These are phyloP conservation scores for Charanyca ferruginea DNA, from an alignment of 2,888 invertebrate genomes.

Conservation along the genomic window DNA sequence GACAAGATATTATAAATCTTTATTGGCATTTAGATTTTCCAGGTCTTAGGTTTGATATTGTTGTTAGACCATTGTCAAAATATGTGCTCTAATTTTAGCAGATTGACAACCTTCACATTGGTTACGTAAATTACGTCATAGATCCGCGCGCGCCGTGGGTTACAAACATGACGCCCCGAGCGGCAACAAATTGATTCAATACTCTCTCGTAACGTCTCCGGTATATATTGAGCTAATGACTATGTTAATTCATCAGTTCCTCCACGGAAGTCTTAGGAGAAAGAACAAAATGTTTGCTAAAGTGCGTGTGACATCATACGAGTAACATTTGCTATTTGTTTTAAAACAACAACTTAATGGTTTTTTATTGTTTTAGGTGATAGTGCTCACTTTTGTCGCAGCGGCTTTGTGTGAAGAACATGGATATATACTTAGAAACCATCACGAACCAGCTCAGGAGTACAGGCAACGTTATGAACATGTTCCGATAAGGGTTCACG, in stretches of 20 bases:
- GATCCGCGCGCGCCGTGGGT: constrained; percentile 78
- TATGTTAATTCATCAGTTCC: constrained; percentile 89
- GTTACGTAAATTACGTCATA: constrained; percentile 90
- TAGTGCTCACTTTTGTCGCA: constrained; percentile 74
- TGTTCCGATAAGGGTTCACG: constrained; percentile 65
- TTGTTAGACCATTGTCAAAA: constrained; percentile 68
- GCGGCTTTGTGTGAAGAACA: constrained; percentile 76
- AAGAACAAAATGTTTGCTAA: constrained; percentile 87
- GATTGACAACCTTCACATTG: constrained; percentile 88
- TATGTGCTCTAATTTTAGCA: constrained; percentile 73
- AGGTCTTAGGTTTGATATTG: constrained; percentile 47
- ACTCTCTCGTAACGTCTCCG: constrained; percentile 90
- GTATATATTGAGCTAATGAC: constrained; percentile 90
- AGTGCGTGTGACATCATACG: constrained; percentile 74
- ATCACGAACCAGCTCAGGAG: constrained; percentile 75
- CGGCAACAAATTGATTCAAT: constrained; percentile 87
- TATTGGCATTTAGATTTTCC: not conserved
- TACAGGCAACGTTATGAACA: constrained; percentile 75
- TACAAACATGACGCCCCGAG: constrained; percentile 85
- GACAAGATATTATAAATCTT: not conserved
- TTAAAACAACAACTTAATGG: constrained; percentile 14
- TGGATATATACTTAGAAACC: constrained; percentile 74
- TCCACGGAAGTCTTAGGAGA: constrained; percentile 87
- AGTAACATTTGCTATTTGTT: constrained; percentile 42
- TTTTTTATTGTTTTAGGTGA: constrained; percentile 75